Percentiles rank a stretch among this genome's conserved stretches.
phyloP scores from a whole-genome alignment of 2,113 vertebrate species.

The Menura novaehollandiae region DNA sequence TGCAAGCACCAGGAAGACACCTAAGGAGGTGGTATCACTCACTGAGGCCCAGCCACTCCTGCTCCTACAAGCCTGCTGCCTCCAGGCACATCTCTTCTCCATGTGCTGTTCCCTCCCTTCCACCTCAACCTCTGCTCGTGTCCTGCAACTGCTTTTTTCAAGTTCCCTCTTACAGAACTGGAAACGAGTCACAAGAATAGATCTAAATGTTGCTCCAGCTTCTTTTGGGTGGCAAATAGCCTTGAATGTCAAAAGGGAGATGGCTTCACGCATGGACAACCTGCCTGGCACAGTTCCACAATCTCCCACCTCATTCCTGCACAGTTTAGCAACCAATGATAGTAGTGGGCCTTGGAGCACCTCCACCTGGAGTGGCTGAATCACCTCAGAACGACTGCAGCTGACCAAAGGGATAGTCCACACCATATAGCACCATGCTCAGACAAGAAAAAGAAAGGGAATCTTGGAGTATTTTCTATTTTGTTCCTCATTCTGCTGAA shows the following conservation, averaged over 20 bases:
- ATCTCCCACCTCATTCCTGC: not conserved
- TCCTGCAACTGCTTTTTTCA: not conserved
- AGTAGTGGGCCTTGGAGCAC: no score
- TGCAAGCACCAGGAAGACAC: not conserved
- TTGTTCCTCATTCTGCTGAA: not conserved
- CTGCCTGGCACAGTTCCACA: not conserved
- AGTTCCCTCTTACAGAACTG: not conserved
- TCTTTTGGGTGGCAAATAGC: not conserved
- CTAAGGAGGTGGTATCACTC: not conserved
- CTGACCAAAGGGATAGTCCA: not conserved
- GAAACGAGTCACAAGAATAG: not conserved
- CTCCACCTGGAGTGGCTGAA: not conserved
- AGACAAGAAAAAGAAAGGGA: not conserved
- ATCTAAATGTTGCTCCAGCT: not conserved
- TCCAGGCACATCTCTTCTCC: not conserved
- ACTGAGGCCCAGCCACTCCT: not conserved
- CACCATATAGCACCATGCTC: rapidly evolving
- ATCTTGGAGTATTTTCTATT: not conserved
- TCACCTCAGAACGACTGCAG: not conserved
- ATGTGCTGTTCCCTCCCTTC: not conserved
- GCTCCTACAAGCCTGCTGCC: not conserved
- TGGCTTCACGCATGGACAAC: not conserved
- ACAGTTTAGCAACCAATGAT: not conserved
- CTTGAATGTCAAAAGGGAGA: not conserved
- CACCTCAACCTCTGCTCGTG: not conserved